These are phyloP conservation scores for Sesia bembeciformis DNA, from an alignment of 2,888 invertebrate genomes.

Conservation along the genomic window DNA sequence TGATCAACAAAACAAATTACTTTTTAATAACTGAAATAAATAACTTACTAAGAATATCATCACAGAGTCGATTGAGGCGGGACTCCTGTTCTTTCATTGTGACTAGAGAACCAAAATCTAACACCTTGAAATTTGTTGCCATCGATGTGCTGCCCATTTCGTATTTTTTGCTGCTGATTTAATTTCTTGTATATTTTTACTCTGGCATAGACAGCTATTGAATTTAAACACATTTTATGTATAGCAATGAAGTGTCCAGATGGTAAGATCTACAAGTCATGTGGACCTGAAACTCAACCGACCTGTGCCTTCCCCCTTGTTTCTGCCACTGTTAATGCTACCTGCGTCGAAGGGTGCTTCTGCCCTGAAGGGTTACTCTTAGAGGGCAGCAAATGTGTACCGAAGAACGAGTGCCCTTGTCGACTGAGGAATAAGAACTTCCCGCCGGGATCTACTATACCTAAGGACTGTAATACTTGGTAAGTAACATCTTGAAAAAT, in stretches of 20 bases:
- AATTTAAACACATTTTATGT: constrained; percentile 10
- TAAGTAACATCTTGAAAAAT: constrained; percentile 27
- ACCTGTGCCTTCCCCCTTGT: constrained; percentile 78
- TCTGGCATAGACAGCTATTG: no score
- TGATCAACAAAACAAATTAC: no score
- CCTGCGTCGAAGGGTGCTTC: constrained; percentile 91
- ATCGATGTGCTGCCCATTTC: no score
- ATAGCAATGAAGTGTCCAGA: constrained; percentile 85
- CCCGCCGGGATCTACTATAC: constrained; percentile 79
- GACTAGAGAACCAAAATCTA: no score
- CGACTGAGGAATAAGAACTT: constrained; percentile 82
- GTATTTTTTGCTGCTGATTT: no score
- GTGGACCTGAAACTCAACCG: constrained; percentile 82
- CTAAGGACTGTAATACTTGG: constrained; percentile 91
- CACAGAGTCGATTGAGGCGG: no score
- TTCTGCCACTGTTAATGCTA: constrained; percentile 32
- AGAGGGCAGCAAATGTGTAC: constrained; percentile 84
- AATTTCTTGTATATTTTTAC: no score
- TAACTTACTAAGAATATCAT: no score
- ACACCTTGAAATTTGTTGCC: no score
- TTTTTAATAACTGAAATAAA: no score
- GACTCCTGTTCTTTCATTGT: no score
- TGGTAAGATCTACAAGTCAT: constrained; percentile 84
- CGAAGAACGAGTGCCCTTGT: constrained; percentile 85
- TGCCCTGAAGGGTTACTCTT: constrained; percentile 86